phyloP scores from a whole-genome alignment of 2,797 vertebrate genomes.

The Enteromius anoplus region DNA sequence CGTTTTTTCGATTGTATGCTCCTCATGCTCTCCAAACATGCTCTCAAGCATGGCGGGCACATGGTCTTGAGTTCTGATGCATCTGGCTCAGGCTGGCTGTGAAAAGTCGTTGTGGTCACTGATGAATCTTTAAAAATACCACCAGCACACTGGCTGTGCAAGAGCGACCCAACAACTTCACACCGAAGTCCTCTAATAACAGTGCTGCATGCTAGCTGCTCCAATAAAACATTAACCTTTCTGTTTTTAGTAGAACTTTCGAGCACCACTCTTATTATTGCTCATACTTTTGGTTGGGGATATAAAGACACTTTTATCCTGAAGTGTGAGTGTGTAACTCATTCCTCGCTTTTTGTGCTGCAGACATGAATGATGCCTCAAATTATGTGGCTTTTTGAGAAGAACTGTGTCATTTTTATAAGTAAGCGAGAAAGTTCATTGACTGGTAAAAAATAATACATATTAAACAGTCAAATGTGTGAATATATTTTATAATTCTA shows the following conservation, averaged over 20 bases:
- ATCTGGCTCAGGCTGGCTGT: slow-evolving; percentile 36
- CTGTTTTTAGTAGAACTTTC: neutral
- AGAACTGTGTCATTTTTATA: neutral
- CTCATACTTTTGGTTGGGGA: neutral
- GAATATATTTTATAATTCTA: neutral
- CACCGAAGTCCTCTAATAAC: slow-evolving; percentile 65
- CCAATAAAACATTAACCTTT: neutral
- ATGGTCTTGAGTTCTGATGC: neutral
- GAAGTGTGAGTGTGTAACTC: neutral
- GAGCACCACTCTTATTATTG: neutral
- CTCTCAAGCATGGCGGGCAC: slow-evolving; percentile 6
- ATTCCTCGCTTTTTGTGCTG: neutral
- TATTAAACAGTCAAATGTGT: neutral
- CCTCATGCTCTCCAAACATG: slow-evolving; percentile 9
- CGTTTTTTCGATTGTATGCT: neutral
- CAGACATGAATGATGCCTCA: neutral
- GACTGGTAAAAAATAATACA: neutral
- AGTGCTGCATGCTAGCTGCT: slow-evolving; percentile 48
- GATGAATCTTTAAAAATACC: slow-evolving; percentile 58
- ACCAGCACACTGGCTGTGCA: slow-evolving; percentile 61
- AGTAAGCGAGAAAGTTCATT: neutral
- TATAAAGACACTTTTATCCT: neutral
- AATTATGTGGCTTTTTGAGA: neutral
- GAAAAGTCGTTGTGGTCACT: slow-evolving; percentile 48
- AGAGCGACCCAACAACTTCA: slow-evolving; percentile 62